Percentiles rank a stretch among this genome's conserved stretches.
Conservation (phyloP, 2,888 invertebrate genomes). For the Ormyrus pomaceus region DNA sequence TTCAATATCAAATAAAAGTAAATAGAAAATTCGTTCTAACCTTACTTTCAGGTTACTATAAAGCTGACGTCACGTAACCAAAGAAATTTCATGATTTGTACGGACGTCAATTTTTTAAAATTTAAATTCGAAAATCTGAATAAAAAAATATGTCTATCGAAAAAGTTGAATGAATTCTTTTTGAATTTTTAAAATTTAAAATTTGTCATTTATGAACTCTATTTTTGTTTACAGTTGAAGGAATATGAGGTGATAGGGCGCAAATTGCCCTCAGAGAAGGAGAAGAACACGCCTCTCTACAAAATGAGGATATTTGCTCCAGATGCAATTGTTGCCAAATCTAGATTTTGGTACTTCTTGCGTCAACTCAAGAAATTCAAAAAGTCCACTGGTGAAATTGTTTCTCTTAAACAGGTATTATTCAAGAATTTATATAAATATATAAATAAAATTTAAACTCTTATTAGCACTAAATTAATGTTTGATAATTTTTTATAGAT, state of each 20-base stretch:
- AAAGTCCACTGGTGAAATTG: constrained; percentile 99
- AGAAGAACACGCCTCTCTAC: constrained; percentile 95
- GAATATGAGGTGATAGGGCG: constrained; percentile 99
- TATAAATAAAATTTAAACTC: background rate
- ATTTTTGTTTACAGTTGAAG: constrained; percentile 85
- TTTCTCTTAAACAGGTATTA: constrained; percentile 86
- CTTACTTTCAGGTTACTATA: no score
- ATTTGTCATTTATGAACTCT: constrained; percentile 8
- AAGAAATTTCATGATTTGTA: no score
- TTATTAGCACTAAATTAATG: no score
- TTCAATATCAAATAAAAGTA: no score
- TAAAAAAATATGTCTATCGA: no score
- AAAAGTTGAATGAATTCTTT: no score
- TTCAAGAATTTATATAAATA: background rate
- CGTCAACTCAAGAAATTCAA: constrained; percentile 98
- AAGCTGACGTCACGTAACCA: no score
- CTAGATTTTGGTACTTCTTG: constrained; percentile 99
- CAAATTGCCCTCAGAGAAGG: constrained; percentile 95
- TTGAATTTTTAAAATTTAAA: background rate
- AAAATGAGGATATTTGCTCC: constrained; percentile 99
- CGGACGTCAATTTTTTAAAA: no score
- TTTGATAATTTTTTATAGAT: constrained; percentile 77
- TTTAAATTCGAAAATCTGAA: no score
- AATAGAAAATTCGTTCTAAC: no score
- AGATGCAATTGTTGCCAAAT: constrained; percentile 98